Conservation (phyloP, 92 coral and sea anemone species). For the Micromussa lordhowensis region DNA sequence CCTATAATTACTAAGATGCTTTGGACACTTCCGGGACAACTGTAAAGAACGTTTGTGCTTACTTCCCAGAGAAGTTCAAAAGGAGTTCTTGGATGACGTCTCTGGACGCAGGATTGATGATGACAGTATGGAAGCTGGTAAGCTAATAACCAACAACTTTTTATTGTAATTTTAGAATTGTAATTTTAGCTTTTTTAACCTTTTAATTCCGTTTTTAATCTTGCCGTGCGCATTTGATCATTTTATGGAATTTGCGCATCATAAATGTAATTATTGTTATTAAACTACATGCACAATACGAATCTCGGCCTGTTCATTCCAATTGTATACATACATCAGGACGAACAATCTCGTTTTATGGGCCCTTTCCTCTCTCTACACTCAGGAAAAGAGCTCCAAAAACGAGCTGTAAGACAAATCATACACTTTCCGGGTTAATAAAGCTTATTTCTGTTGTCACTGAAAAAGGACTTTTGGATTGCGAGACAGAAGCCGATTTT, state of each 20-base stretch:
- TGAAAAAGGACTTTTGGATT: slow-evolving; percentile 58
- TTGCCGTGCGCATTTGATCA: no score
- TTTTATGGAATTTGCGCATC: no score
- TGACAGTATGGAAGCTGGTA: slow-evolving; percentile 3
- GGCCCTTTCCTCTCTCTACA: neutral
- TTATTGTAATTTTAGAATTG: no score
- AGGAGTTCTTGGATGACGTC: slow-evolving; percentile 41
- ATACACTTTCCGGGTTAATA: no score
- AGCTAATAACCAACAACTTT: neutral
- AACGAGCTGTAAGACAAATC: neutral
- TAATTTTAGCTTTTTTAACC: no score
- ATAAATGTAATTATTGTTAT: no score
- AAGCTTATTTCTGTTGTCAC: slow-evolving; percentile 5
- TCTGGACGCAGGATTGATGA: slow-evolving; percentile 33
- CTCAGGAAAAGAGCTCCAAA: neutral
- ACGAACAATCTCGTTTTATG: no score
- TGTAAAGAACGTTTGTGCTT: slow-evolving; percentile 51
- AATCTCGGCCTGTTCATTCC: no score
- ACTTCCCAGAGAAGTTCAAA: slow-evolving; percentile 47
- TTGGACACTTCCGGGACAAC: slow-evolving; percentile 60
- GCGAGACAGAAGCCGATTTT: slow-evolving; percentile 53
- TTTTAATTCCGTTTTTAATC: no score
- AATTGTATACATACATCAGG: no score
- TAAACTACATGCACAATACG: no score
- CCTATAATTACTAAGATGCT: slow-evolving; percentile 61